Percentiles rank a stretch among this genome's conserved stretches.
phyloP scores from a whole-genome alignment of 2,113 vertebrate genomes.

The Dendropsophus ebraccatus region DNA sequence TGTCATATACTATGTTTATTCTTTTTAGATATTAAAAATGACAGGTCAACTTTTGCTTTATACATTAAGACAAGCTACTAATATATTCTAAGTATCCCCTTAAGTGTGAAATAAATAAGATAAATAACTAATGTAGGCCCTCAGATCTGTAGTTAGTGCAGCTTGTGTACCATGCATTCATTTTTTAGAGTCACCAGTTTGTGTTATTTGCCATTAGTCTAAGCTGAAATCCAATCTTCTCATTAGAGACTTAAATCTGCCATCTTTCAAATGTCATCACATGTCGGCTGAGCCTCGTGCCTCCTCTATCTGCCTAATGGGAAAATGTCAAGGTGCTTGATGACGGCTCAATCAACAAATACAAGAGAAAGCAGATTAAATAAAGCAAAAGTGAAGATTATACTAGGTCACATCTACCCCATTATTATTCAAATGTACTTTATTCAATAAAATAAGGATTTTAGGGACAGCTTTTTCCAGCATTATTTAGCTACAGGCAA shows the following conservation, averaged over 20 bases:
- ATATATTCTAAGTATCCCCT: too few species aligned
- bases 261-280: constrained; percentile 32
- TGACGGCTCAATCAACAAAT: constrained; percentile 21
- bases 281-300: not conserved
- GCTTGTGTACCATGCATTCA: not conserved
- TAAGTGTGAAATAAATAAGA: too few species aligned
- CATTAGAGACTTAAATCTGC: not conserved
- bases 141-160: too few species aligned
- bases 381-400: not conserved
- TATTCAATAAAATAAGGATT: not conserved
- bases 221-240: constrained; percentile 14
- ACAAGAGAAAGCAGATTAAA: not conserved
- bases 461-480: too few species aligned
- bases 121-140: too few species aligned
- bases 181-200: not conserved
- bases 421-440: not conserved
- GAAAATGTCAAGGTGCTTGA: not conserved
- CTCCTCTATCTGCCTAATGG: constrained; percentile 15
- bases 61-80: too few species aligned
- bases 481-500: too few species aligned
- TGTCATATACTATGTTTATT: too few species aligned
- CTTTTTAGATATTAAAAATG: too few species aligned
- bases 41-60: too few species aligned
- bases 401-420: not conserved
- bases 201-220: not conserved